These are phyloP conservation scores for Ostrea denselamellosa DNA, from an alignment of 1,140 invertebrate species.

Conservation along the genomic window DNA sequence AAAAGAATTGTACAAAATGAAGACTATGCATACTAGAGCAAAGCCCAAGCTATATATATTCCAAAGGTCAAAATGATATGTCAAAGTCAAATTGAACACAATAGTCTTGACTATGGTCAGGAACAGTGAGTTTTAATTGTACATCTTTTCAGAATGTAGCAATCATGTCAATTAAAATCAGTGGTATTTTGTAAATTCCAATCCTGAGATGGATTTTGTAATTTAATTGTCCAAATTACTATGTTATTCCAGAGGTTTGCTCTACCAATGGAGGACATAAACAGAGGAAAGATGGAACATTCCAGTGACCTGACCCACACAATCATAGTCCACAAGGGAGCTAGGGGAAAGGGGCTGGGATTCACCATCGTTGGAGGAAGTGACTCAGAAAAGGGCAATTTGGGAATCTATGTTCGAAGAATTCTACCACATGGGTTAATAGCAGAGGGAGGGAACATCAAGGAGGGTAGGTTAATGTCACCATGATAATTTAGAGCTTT, in stretches of 20 bases:
- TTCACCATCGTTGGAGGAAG: slow-evolving; percentile 95
- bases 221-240: not conserved
- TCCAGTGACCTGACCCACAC: slow-evolving; percentile 77
- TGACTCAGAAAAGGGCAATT: slow-evolving; percentile 91
- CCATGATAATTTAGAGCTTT: too few relatives aligned
- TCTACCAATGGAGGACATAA: slow-evolving; percentile 42
- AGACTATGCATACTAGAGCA: not conserved
- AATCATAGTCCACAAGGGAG: slow-evolving; percentile 88
- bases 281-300: not conserved
- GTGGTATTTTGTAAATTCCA: too few relatives aligned
- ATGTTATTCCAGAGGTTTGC: slow-evolving; percentile 61
- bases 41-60: too few relatives aligned
- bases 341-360: slow-evolving; percentile 90
- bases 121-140: too few relatives aligned
- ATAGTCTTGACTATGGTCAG: too few relatives aligned
- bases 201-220: not conserved
- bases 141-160: too few relatives aligned
- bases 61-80: too few relatives aligned
- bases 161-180: too few relatives aligned
- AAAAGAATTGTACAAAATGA: not conserved
- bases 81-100: too few relatives aligned
- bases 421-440: slow-evolving; percentile 93
- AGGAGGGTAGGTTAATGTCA: slow-evolving; percentile 85
- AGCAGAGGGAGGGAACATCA: slow-evolving; percentile 88
- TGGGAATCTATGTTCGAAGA: slow-evolving; percentile 95